These are phyloP conservation scores for Bradypodion ventrale DNA, from an alignment of 2,797 vertebrate genomes.

Conservation along the genomic window DNA sequence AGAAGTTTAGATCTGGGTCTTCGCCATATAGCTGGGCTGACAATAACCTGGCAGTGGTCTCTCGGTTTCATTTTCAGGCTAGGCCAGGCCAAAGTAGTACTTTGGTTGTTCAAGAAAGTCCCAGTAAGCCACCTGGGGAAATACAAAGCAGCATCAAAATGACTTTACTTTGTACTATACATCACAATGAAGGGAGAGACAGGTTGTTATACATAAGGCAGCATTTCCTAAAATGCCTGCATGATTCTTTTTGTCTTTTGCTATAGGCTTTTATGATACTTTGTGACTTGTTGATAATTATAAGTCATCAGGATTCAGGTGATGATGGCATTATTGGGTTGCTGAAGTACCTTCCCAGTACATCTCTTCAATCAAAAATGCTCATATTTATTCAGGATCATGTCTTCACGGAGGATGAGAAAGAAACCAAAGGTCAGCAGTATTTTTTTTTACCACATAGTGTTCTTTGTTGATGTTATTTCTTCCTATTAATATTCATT, in stretches of 20 bases:
- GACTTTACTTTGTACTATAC: not conserved
- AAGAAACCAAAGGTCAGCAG: conserved; percentile 73
- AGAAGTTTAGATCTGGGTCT: too few relatives aligned
- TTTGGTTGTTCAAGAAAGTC: too few relatives aligned
- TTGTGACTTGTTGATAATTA: conserved; percentile 86
- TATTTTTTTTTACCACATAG: not conserved
- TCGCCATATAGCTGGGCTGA: not conserved
- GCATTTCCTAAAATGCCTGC: not conserved
- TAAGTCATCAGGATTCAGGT: conserved; percentile 81
- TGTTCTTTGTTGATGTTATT: conserved; percentile 6
- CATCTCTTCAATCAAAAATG: conserved; percentile 85
- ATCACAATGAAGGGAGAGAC: not conserved
- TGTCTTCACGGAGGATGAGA: conserved; percentile 77
- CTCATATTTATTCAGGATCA: conserved; percentile 79
- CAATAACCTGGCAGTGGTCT: too few relatives aligned
- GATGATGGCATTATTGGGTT: conserved; percentile 70
- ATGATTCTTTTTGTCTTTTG: conserved; percentile 42
- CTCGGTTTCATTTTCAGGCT: too few relatives aligned
- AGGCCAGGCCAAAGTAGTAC: too few relatives aligned
- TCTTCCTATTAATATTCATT: not conserved
- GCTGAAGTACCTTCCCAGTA: conserved; percentile 80
- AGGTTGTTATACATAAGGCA: too few relatives aligned
- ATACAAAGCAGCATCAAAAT: not conserved
- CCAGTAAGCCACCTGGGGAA: too few relatives aligned
- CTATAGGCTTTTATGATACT: conserved; percentile 85